Percentiles rank a stretch among this genome's conserved stretches.
phyloP scores from a whole-genome alignment of 2,797 vertebrate genomes.

The Pipistrellus kuhlii region DNA sequence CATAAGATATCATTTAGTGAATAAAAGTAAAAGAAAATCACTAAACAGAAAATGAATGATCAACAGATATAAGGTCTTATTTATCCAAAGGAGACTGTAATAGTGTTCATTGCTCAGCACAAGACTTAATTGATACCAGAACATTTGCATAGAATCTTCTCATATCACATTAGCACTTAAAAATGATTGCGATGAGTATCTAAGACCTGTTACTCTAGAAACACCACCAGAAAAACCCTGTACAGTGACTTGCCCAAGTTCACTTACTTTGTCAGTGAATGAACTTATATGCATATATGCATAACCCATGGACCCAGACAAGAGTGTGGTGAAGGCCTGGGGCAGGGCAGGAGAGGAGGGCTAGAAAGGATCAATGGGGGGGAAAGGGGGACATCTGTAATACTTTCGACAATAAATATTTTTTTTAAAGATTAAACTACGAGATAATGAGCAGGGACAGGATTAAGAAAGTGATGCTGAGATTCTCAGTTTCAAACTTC shows the following conservation, averaged over 20 bases:
- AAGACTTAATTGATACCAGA: not conserved
- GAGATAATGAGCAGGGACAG: not conserved
- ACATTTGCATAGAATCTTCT: not conserved
- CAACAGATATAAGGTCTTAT: not conserved
- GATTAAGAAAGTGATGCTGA: not conserved
- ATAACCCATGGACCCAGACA: too few relatives aligned
- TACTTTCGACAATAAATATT: too few relatives aligned
- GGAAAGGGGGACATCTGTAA: too few relatives aligned
- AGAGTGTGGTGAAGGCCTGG: too few relatives aligned
- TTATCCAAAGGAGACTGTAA: not conserved
- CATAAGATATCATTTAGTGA: not conserved
- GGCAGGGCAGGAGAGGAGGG: too few relatives aligned
- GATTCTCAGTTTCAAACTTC: not conserved
- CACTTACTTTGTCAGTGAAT: not conserved
- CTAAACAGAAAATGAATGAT: slow-evolving; percentile 53
- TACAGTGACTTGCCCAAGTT: not conserved
- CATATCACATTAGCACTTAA: not conserved
- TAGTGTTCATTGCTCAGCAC: not conserved
- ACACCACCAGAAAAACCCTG: not conserved
- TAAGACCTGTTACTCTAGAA: not conserved
- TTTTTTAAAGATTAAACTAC: not conserved
- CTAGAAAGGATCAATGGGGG: too few relatives aligned
- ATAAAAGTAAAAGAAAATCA: slow-evolving; percentile 27
- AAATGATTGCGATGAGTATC: not conserved
- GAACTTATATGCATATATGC: not conserved